phyloP scores from a whole-genome alignment of 2,888 invertebrate species.

The Eupithecia inturbata region DNA sequence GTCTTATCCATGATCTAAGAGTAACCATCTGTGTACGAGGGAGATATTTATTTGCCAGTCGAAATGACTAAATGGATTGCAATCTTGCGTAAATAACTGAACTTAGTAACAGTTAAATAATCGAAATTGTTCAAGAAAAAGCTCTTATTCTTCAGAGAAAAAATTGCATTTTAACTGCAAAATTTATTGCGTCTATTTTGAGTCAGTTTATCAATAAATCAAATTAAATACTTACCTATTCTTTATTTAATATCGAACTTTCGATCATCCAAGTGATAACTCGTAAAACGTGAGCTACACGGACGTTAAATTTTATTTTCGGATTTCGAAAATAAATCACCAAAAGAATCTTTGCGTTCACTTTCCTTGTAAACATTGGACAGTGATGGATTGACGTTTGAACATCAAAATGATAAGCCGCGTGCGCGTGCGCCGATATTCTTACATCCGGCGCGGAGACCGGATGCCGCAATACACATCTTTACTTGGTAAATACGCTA shows the following conservation, averaged over 20 bases:
- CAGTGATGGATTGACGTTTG: constrained; percentile 67
- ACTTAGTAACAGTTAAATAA: not conserved
- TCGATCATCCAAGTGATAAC: not conserved
- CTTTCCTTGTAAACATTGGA: constrained; percentile 54
- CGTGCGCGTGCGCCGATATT: constrained; percentile 56
- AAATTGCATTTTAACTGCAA: too few species aligned
- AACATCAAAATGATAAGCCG: constrained; percentile 54
- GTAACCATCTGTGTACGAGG: constrained; percentile 38
- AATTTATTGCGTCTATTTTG: too few species aligned
- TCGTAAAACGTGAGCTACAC: not conserved
- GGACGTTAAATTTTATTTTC: constrained; percentile 15
- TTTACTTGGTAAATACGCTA: constrained; percentile 51
- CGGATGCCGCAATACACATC: constrained; percentile 58
- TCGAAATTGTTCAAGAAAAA: not conserved
- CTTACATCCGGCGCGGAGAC: constrained; percentile 59
- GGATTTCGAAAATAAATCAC: constrained; percentile 40
- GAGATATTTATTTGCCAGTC: constrained; percentile 36
- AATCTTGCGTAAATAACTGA: not conserved
- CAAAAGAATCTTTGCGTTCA: constrained; percentile 47
- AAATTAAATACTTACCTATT: not conserved
- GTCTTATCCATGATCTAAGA: constrained; percentile 42
- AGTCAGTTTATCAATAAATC: not conserved
- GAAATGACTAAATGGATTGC: constrained; percentile 10
- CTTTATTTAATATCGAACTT: not conserved
- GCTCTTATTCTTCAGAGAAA: not conserved